These are phyloP conservation scores for Tinamus guttatus DNA, from an alignment of 2,113 vertebrate genomes.

Conservation along the genomic window DNA sequence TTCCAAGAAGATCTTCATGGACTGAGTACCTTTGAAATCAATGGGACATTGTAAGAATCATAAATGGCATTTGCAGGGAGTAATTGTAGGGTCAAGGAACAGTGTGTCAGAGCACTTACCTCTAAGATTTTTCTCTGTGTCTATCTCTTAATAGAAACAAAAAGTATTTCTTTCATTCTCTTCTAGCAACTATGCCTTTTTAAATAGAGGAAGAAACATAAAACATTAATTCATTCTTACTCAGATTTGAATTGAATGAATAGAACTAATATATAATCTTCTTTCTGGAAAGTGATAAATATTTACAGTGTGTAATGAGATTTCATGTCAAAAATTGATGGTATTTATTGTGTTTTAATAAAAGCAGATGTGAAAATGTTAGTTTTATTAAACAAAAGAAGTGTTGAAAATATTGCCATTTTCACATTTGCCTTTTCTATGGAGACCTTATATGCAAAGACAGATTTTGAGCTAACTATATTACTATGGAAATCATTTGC, in stretches of 20 bases:
- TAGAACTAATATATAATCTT: conserved; percentile 79
- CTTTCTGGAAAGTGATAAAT: conserved; percentile 81
- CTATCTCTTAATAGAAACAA: conserved; percentile 18
- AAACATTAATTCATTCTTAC: conserved; percentile 78
- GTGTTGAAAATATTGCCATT: conserved; percentile 82
- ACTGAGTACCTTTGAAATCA: conserved; percentile 19
- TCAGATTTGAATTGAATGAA: conserved; percentile 77
- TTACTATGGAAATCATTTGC: conserved; percentile 85
- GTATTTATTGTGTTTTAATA: conserved; percentile 86
- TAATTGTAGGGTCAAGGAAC: conserved; percentile 52
- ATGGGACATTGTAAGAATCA: background rate
- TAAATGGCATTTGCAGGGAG: background rate
- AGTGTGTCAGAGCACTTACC: background rate
- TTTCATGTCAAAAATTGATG: conserved; percentile 84
- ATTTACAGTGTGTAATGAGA: conserved; percentile 84
- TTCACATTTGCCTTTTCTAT: conserved; percentile 83
- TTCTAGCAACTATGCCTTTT: conserved; percentile 53
- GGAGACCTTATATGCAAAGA: conserved; percentile 81
- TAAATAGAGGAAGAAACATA: conserved; percentile 76
- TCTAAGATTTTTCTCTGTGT: conserved; percentile 28
- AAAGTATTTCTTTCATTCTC: conserved; percentile 42
- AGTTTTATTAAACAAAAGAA: conserved; percentile 83
- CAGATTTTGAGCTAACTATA: conserved; percentile 83
- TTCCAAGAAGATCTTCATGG: background rate
- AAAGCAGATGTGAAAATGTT: conserved; percentile 81